These are phyloP conservation scores for Caenorhabditis doughertyi DNA, from an alignment of 2,888 invertebrate genomes.

Conservation along the genomic window DNA sequence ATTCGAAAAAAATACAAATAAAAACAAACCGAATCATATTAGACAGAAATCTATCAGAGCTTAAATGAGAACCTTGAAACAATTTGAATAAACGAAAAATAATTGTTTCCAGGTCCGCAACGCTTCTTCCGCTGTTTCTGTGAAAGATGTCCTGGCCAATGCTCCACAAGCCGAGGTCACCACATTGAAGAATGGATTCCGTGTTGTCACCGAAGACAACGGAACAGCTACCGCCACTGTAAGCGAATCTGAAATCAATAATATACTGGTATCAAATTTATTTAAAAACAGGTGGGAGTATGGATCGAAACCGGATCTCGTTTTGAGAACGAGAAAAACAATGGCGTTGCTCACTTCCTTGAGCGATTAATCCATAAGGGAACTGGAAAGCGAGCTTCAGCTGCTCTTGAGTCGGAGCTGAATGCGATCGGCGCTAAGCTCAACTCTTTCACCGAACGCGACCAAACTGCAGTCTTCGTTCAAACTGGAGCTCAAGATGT, in stretches of 20 bases:
- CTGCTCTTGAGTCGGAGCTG: conserved; percentile 78
- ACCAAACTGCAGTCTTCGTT: conserved; percentile 80
- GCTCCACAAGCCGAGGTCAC: conserved; percentile 73
- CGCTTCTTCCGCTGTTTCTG: conserved; percentile 69
- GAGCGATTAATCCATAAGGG: conserved; percentile 98
- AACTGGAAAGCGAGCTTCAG: conserved; percentile 75
- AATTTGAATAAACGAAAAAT: neutral
- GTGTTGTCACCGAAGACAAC: conserved; percentile 96
- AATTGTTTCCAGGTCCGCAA: conserved; percentile 66
- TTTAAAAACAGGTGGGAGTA: conserved; percentile 86
- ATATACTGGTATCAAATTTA: neutral
- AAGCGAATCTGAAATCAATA: conserved; percentile 85
- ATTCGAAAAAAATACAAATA: neutral
- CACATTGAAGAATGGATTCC: conserved; percentile 89
- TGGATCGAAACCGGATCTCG: conserved; percentile 99
- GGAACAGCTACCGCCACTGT: conserved; percentile 97
- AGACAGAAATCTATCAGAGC: too few relatives aligned
- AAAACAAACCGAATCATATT: neutral
- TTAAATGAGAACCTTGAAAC: too few relatives aligned
- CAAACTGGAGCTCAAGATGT: conserved; percentile 78
- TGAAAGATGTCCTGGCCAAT: conserved; percentile 70
- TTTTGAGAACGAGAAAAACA: conserved; percentile 93
- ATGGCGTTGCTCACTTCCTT: conserved; percentile 98
- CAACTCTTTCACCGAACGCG: conserved; percentile 78
- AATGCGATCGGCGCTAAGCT: conserved; percentile 80